Evolutionary conservation across 1,140 invertebrate species (phyloP).

Genomic region (Cephus cinctus): DNA sequence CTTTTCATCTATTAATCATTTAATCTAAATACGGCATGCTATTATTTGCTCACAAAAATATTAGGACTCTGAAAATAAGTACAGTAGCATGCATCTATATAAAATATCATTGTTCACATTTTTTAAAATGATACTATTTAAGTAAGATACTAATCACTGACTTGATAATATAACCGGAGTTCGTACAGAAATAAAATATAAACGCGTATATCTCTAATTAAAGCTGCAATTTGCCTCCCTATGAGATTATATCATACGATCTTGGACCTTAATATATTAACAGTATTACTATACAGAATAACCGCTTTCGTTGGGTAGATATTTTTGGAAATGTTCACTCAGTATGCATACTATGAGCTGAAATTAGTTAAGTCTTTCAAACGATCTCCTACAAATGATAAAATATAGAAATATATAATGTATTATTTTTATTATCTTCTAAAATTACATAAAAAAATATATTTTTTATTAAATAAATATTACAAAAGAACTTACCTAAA

Average conservation of each 20-base stretch:
- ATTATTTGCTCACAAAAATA: background rate
- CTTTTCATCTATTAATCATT: background rate
- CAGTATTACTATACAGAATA: background rate
- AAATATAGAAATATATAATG: background rate
- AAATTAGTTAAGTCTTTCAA: constrained; percentile 24
- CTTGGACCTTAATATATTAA: background rate
- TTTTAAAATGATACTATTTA: background rate
- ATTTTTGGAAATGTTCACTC: background rate
- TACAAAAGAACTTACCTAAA: constrained; percentile 16
- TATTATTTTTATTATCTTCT: background rate
- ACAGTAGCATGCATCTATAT: background rate
- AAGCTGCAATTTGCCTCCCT: background rate
- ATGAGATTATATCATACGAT: background rate
- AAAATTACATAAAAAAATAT: background rate
- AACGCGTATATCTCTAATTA: constrained; percentile 6
- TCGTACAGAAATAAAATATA: background rate
- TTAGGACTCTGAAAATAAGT: background rate
- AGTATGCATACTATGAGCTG: constrained; percentile 4
- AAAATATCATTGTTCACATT: background rate
- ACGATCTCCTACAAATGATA: constrained; percentile 18
- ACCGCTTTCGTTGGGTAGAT: background rate
- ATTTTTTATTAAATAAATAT: no score
- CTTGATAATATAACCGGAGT: background rate
- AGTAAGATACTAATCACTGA: background rate
- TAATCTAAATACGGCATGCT: background rate